Evolutionary conservation across 2,113 vertebrate genomes (phyloP), one percentile per base, ranked within the genome.

Genomic region (Telmatochromis brachygnathus): DNA sequence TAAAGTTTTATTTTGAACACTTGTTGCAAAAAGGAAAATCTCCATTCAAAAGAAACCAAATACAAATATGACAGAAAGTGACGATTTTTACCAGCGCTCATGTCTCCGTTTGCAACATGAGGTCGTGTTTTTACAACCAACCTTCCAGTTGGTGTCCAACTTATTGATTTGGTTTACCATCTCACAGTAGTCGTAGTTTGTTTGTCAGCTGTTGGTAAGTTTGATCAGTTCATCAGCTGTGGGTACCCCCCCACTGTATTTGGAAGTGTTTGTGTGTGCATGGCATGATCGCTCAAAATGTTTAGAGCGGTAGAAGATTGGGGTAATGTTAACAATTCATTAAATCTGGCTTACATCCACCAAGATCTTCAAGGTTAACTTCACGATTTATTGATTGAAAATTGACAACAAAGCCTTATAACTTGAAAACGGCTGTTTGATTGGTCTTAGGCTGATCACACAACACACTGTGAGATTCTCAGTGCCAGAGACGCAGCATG

Each of bases 401-500:
- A 33, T 11, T 62, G 2, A 33, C 58, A 62, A 3, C 56, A 33
- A 33, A 33, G 15, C 58, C 15, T 33, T 33, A 60, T 10, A 60
- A 60, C 56, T 35, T 65, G 23, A 15, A 58, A 58, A 58, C 56
- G 0, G 8, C 26, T 58, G 0, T 30, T 58, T 30, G 56, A 30
- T 9, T 58, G 8, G 26, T 17, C 14, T 17, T 30, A 6, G 14
- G 3, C 0, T 58, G 55, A 1, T 30, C 13, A 30, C 7, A 15
- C 0, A 6, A 9, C 0, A 30, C 26, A 17, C 26, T 58, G 12
- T 58, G 26, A 58, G 26, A 30, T 58, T 58, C 14, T 58, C 13
- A 28, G 13, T 17, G 26, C 26, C 23, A 30, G 13, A 28, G 5
- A 15, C 2, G 5, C 26, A 30, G 26, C 26, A 4, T 3, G 0